Conservation (phyloP, 2,797 vertebrate species). For the Pangasius mekongensis region DNA sequence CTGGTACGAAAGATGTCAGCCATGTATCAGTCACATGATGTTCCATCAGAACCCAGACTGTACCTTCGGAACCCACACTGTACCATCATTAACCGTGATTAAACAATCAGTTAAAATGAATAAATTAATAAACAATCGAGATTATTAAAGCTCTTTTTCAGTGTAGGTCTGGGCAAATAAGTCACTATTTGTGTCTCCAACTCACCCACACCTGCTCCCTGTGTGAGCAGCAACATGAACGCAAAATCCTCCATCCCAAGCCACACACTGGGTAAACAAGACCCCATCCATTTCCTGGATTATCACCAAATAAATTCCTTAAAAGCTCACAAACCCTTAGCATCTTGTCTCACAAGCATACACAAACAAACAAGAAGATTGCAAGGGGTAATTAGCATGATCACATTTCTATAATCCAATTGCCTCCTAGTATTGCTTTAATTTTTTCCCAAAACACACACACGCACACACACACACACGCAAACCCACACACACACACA, state of each 20-base stretch:
- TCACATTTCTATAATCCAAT: neutral
- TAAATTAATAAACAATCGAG: neutral
- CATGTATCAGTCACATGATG: neutral
- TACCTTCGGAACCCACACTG: too few species aligned
- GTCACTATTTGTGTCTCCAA: neutral
- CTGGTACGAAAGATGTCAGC: neutral
- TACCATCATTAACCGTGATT: neutral
- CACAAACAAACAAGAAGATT: neutral
- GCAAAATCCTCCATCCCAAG: neutral
- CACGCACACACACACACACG: too few species aligned
- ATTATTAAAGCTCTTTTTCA: neutral
- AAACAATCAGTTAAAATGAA: neutral
- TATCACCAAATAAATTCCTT: neutral
- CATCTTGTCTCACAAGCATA: neutral
- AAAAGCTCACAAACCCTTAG: too few species aligned
- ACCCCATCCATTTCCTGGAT: neutral
- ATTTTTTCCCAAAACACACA: constrained; percentile 1
- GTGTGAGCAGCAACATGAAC: neutral
- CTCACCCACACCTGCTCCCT: neutral
- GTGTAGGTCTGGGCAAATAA: neutral
- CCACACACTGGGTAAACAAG: neutral
- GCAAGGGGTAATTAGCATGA: neutral
- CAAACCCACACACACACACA: neutral
- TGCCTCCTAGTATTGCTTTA: neutral
- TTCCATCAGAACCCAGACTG: too few species aligned